phyloP scores from a whole-genome alignment of 2,888 invertebrate genomes.

The Zygothrica quintamaculata region DNA sequence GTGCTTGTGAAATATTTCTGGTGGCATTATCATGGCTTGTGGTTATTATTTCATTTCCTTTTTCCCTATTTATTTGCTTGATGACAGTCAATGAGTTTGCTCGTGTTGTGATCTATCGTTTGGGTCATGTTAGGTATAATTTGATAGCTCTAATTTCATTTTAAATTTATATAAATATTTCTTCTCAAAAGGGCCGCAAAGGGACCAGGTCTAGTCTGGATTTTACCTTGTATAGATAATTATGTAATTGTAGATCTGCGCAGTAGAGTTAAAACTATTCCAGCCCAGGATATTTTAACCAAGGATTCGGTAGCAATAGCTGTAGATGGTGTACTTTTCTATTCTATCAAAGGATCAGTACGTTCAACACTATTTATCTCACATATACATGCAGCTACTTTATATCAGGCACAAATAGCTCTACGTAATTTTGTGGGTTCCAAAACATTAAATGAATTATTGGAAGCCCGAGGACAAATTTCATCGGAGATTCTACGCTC shows the following conservation, averaged over 20 bases:
- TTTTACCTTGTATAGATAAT: conserved; percentile 87
- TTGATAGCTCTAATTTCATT: rapidly evolving
- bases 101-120: conserved; percentile 87
- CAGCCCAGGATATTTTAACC: conserved; percentile 88
- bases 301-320: conserved; percentile 96
- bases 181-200: conserved; percentile 53
- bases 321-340: conserved; percentile 94
- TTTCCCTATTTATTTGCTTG: conserved; percentile 67
- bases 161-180: background rate
- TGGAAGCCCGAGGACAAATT: conserved; percentile 94
- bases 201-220: conserved; percentile 86
- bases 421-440: conserved; percentile 95
- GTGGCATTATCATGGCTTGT: background rate
- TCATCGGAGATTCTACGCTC: conserved; percentile 93
- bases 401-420: conserved; percentile 91
- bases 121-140: conserved; percentile 84
- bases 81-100: conserved; percentile 86
- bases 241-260: conserved; percentile 86
- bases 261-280: conserved; percentile 86
- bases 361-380: conserved; percentile 89
- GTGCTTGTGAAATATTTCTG: background rate
- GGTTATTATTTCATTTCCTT: conserved; percentile 66
- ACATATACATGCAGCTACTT: conserved; percentile 87
- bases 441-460: conserved; percentile 92
- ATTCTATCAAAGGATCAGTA: conserved; percentile 89